Evolutionary conservation across 2,888 invertebrate genomes (phyloP).

Genomic region (Pterostichus niger): DNA sequence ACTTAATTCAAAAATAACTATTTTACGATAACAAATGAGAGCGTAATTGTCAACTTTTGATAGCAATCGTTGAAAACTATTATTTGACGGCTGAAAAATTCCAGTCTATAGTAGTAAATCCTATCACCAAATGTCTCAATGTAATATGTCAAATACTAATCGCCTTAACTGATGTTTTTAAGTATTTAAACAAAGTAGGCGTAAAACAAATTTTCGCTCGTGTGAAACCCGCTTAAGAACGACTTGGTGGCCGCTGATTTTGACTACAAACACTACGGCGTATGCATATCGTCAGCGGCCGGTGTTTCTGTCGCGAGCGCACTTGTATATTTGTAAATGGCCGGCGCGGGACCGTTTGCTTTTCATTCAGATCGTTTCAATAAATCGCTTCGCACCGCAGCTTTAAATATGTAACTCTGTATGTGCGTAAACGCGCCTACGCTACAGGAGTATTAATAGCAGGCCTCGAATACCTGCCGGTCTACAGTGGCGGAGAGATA

Average conservation of each 20-base stretch:
- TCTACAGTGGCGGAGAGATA: background rate
- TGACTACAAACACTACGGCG: background rate
- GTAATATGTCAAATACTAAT: no score
- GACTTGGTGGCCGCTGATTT: slow-evolving; percentile 23
- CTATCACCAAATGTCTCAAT: no score
- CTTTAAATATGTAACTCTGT: slow-evolving; percentile 76
- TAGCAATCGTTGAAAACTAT: no score
- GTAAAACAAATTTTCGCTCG: no score
- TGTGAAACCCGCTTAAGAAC: background rate
- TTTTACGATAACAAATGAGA: no score
- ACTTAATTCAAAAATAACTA: no score
- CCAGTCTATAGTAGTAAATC: no score
- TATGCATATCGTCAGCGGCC: slow-evolving; percentile 61
- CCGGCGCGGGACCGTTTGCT: slow-evolving; percentile 72
- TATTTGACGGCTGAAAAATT: no score
- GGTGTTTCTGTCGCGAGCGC: slow-evolving; percentile 57
- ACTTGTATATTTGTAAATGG: slow-evolving; percentile 73
- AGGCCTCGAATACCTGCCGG: slow-evolving; percentile 26
- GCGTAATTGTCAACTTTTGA: no score
- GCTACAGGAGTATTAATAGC: slow-evolving; percentile 45
- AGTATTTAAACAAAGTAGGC: no score
- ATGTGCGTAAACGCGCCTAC: slow-evolving; percentile 61
- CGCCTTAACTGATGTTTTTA: no score
- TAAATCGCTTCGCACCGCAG: slow-evolving; percentile 74
- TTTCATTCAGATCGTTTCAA: slow-evolving; percentile 73